Evolutionary conservation across 2,113 vertebrate genomes (phyloP).

Genomic region (Cavia aperea): DNA sequence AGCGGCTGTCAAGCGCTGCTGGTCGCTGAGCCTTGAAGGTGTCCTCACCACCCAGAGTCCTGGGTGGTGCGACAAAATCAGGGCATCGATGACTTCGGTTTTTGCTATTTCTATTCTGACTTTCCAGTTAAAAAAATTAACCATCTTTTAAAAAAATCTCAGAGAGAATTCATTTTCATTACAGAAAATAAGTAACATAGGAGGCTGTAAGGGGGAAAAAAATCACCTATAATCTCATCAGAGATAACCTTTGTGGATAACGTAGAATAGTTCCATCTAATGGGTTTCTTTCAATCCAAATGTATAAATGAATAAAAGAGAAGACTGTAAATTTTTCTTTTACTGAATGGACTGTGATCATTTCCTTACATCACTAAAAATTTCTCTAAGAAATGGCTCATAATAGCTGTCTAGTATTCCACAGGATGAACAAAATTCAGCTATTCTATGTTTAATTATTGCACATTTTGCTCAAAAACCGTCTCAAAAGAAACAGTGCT

Average conservation of each 20-base stretch:
- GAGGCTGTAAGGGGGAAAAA: too few species aligned
- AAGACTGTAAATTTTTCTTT: not conserved
- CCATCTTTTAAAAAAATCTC: not conserved
- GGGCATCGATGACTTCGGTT: not conserved
- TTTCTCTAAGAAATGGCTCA: not conserved
- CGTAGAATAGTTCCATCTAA: not conserved
- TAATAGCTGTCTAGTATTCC: rapidly evolving
- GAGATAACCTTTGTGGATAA: not conserved
- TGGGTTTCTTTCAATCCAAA: not conserved
- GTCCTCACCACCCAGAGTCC: not conserved
- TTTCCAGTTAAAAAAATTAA: not conserved
- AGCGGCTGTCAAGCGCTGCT: rapidly evolving
- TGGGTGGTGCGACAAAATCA: rapidly evolving
- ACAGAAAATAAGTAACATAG: not conserved
- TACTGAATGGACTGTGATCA: not conserved
- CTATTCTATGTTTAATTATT: not conserved
- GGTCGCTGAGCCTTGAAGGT: not conserved
- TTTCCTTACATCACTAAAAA: not conserved
- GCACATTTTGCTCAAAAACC: not conserved
- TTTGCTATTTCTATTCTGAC: not conserved
- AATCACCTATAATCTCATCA: rapidly evolving
- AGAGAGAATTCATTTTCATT: not conserved
- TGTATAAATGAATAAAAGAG: not conserved
- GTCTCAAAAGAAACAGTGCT: not conserved
- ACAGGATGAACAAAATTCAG: rapidly evolving